Percentiles rank a stretch among this genome's conserved stretches.
phyloP scores from a whole-genome alignment of 2,797 vertebrate genomes.

The Argyrosomus regius region DNA sequence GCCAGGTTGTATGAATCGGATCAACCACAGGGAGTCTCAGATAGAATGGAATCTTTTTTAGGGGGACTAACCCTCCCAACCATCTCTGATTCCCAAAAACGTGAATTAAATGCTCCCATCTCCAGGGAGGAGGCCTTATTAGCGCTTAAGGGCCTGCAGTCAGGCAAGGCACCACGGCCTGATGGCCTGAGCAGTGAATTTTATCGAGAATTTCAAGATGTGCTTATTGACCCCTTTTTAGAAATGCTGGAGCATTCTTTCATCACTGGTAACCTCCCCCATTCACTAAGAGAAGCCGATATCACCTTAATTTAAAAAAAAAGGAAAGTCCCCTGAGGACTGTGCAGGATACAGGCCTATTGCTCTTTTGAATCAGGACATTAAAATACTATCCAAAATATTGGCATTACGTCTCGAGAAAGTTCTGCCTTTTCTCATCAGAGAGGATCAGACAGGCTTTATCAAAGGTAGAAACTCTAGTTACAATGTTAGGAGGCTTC shows the following conservation, averaged over 20 bases:
- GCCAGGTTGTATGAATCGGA: neutral
- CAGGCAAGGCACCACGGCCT: neutral
- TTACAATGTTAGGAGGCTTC: neutral
- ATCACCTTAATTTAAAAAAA: neutral
- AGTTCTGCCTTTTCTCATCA: too few relatives aligned
- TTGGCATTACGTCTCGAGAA: neutral
- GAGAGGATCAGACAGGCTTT: neutral
- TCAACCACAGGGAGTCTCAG: neutral
- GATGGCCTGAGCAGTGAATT: slow-evolving; percentile 11
- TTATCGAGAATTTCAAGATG: slow-evolving; percentile 8
- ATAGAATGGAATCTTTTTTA: neutral
- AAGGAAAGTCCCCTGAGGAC: neutral
- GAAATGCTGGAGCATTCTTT: slow-evolving; percentile 7
- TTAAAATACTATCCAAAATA: neutral
- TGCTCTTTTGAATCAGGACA: neutral
- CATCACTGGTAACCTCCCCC: neutral
- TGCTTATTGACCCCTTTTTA: neutral
- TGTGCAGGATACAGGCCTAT: slow-evolving; percentile 1
- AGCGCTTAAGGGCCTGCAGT: neutral
- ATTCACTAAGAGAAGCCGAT: neutral
- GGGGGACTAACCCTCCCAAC: neutral
- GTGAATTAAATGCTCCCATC: neutral
- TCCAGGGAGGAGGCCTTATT: neutral
- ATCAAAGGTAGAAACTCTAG: slow-evolving; percentile 8
- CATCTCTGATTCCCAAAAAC: slow-evolving; percentile 2